A percentile compares a stretch with the other conserved stretches of the same genome.
Conservation (phyloP, 2,113 vertebrate species). For the Elgaria multicarinata region DNA sequence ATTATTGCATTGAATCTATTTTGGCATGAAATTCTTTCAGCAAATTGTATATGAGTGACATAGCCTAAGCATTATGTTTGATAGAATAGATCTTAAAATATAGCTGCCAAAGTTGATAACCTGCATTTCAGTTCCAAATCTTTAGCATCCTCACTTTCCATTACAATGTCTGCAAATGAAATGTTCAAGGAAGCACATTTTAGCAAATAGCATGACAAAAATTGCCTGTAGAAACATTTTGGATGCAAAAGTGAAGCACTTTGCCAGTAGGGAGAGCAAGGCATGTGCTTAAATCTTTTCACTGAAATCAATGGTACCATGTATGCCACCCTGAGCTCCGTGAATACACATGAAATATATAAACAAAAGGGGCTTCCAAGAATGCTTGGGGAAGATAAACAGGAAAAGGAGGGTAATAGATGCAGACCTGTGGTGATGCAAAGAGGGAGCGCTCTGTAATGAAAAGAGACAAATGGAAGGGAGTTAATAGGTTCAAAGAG, state of each 20-base stretch:
- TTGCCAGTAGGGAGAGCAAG: not conserved
- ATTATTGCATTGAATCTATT: conserved; percentile 24
- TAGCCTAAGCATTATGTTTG: conserved; percentile 13
- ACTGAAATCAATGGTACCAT: not conserved
- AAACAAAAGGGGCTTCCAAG: too few relatives aligned
- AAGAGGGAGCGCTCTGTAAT: too few relatives aligned
- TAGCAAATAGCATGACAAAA: not conserved
- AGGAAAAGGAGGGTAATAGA: too few relatives aligned
- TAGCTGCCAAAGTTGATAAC: not conserved
- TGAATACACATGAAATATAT: too few relatives aligned
- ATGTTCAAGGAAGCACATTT: not conserved
- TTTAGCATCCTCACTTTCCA: not conserved
- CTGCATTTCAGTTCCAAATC: not conserved
- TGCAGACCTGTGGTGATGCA: too few relatives aligned
- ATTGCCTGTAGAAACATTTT: not conserved
- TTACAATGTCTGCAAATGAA: not conserved
- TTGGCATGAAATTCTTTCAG: conserved; percentile 29
- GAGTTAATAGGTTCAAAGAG: too few relatives aligned
- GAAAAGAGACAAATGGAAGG: too few relatives aligned
- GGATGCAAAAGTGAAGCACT: not conserved
- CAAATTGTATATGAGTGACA: conserved; percentile 33
- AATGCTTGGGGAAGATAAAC: too few relatives aligned
- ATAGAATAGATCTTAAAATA: not conserved
- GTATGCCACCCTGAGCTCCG: not conserved
- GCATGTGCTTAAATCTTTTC: not conserved